Evolutionary conservation across 2,888 invertebrate genomes (phyloP), one percentile per base, ranked within the genome.

Genomic region (Scelioninae gen. 1): DNA sequence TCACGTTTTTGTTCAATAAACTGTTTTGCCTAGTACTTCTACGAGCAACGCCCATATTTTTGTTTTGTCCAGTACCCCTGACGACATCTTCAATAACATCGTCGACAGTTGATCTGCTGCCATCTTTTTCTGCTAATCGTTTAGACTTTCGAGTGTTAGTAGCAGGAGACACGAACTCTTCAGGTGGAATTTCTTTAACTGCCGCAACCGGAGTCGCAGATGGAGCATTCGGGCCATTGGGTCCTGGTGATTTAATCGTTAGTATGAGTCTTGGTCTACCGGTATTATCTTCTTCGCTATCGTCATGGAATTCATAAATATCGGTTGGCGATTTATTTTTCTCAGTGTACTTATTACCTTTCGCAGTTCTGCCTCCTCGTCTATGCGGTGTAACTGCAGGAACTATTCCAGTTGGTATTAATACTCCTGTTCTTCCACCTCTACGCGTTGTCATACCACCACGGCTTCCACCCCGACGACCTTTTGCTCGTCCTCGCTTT

Each of bases 61-160:
- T 93, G 86, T 93, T 91, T 13, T 92, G 88, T 0, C 91, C 88
- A 0, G 94, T 93, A 78, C 96, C 96, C 85, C 96, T 95, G 0
- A 97, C 95, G 0, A 97, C 97, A 89, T 98, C 97, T 86, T 98
- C 98, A 84, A 98, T 97, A 11, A 96, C 95, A 87, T 97, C 97
- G 90, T 98, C 98, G 9, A 97, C 95, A 0, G 96, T 96, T 81
- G 94, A 96, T 78, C 96, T 94, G 84, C 94, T 95, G 60, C 95
- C 95, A 88, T 96, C 96, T 89, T 95, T 95, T 89, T 97, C 96
- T 88, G 96, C 96, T 68, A 97, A 93, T 81, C 97, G 94, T 75
- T 96, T 94, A 0, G 97, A 97, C 91, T 97, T 97, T 63, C 97
- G 93, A 0, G 97, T 97, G 84, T 96, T 96, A 1, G 93, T 43